These are phyloP conservation scores for Siniperca undulata DNA, from an alignment of 2,797 vertebrate species.

Conservation along the genomic window DNA sequence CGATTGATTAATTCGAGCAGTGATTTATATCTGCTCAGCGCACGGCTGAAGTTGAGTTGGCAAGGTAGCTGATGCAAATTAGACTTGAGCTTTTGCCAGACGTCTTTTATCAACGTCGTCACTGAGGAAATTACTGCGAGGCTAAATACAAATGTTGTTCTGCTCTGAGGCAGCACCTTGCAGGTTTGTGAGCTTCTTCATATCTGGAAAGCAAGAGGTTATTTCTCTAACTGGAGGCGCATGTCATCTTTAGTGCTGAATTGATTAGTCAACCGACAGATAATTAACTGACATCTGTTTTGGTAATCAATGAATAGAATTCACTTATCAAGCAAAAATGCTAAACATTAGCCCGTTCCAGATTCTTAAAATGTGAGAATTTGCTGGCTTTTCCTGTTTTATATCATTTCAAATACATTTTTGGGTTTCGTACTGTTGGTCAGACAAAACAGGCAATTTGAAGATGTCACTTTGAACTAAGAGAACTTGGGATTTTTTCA, in stretches of 20 bases:
- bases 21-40: conserved; percentile 73
- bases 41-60: conserved; percentile 67
- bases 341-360: not conserved
- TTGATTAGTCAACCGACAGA: not conserved
- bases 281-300: not conserved
- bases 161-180: conserved; percentile 34
- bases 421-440: not conserved
- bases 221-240: not conserved
- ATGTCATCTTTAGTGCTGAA: not conserved
- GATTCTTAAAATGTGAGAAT: not conserved
- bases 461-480: not conserved
- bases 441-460: not conserved
- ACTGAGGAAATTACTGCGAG: conserved; percentile 63
- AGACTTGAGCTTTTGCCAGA: conserved; percentile 72
- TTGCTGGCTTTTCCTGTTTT: not conserved
- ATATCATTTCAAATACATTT: not conserved
- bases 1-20: conserved; percentile 72
- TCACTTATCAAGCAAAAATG: not conserved
- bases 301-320: not conserved
- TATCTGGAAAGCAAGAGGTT: conserved; percentile 6
- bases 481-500: not conserved
- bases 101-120: conserved; percentile 75
- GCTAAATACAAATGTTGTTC: conserved; percentile 60
- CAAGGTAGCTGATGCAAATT: conserved; percentile 76
- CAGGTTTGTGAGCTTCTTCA: conserved; percentile 18